Evolutionary conservation across 2,797 vertebrate genomes (phyloP), one percentile per base, ranked within the genome.

Genomic region (Momotus momota): DNA sequence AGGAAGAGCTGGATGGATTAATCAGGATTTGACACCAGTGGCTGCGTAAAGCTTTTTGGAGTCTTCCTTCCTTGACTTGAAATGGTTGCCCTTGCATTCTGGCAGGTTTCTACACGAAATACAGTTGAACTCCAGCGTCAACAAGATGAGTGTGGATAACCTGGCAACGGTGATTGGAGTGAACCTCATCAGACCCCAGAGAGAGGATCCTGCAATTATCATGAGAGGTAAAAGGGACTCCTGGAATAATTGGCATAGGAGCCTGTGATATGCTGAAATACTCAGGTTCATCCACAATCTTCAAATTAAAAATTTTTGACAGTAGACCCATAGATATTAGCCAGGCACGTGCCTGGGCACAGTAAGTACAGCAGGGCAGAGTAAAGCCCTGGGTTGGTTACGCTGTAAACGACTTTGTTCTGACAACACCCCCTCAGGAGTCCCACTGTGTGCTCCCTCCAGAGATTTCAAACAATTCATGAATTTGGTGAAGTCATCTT

Each of bases 111-210:
- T 99, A 33, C 98, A 99, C 4, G 99, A 99, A 97, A 99, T 99
- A 82, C 99, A 99, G 94, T 95, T 98, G 72, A 98, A 99, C 86
- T 98, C 98, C 5, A 98, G 96, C 0, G 81, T 99, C 90, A 99
- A 99, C 95, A 99, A 99, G 97, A 99, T 99, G 99, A 99, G 98
- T 1, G 99, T 99, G 97, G 99, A 99, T 81, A 99, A 99, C 94
- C 95, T 99, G 97, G 99, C 99, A 9, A 99, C 99, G 1, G 99
- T 99, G 93, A 99, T 99, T 84, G 99, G 99, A 14, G 99, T 99
- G 92, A 99, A 99, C 97, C 98, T 99, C 85, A 98, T 99, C 81
- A 99, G 99, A 79, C 99, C 99, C 5, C 99, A 98, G 96, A 97
- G 99, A 13, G 99, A 99, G 94, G 99, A 99, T 60, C 99, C 99